These are phyloP conservation scores for Poeciliopsis occidentalis DNA, from an alignment of 2,113 vertebrate species.

Conservation along the genomic window DNA sequence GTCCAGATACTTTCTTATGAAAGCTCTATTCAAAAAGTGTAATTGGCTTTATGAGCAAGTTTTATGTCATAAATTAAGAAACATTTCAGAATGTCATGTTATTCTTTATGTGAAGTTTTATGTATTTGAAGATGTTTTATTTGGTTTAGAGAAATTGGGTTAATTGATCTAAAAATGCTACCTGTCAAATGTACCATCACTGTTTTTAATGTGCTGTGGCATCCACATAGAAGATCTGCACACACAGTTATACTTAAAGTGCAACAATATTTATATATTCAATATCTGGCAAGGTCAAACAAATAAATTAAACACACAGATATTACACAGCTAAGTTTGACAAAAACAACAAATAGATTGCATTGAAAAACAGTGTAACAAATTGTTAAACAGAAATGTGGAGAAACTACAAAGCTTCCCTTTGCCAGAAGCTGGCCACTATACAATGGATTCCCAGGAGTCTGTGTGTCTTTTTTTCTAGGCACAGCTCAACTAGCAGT, in stretches of 20 bases:
- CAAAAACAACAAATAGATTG: constrained; percentile 5
- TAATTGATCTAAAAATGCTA: neutral
- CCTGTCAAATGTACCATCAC: neutral
- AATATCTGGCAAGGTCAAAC: neutral
- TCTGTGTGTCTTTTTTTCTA: constrained; percentile 11
- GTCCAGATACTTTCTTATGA: neutral
- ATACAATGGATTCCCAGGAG: constrained; percentile 29
- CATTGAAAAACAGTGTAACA: neutral
- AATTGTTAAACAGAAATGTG: neutral
- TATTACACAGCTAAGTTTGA: neutral
- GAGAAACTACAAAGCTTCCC: constrained; percentile 7
- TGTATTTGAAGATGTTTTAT: too few species aligned
- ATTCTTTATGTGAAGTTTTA: too few species aligned
- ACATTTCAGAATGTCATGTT: neutral
- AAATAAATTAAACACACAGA: neutral
- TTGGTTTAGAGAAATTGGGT: neutral
- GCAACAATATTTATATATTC: neutral
- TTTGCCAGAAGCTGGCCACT: constrained; percentile 9
- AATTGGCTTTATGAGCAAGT: neutral
- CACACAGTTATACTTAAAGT: neutral
- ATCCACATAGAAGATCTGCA: neutral
- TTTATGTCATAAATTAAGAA: neutral
- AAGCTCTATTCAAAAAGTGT: neutral
- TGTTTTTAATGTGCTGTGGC: neutral
- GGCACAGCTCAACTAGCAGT: constrained; percentile 15